Conservation (phyloP, 2,113 vertebrate species). For the Egretta garzetta region DNA sequence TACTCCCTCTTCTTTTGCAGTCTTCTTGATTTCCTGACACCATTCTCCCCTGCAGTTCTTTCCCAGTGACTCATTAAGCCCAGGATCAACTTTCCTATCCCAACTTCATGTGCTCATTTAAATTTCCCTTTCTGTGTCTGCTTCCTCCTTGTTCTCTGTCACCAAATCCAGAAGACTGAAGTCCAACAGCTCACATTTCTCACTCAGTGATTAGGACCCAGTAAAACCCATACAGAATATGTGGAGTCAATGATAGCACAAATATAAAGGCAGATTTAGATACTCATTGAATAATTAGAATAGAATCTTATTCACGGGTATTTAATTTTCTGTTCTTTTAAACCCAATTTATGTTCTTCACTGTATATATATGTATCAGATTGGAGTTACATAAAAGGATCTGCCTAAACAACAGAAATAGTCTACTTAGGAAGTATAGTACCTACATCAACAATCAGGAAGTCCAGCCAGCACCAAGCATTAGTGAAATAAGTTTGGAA, state of each 20-base stretch:
- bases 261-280: not conserved
- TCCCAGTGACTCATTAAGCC: not conserved
- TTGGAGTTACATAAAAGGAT: not conserved
- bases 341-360: not conserved
- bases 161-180: not conserved
- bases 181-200: not conserved
- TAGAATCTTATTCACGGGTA: not conserved
- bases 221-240: not conserved
- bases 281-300: not conserved
- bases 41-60: not conserved
- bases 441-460: conserved; percentile 97
- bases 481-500: conserved; percentile 97
- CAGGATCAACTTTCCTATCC: not conserved
- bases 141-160: not conserved
- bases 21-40: not conserved
- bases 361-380: not conserved
- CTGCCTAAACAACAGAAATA: not conserved
- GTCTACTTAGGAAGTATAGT: not conserved
- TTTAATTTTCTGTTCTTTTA: not conserved
- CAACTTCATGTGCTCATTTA: not conserved
- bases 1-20: not conserved
- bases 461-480: conserved; percentile 99
- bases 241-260: not conserved
- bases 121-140: not conserved
- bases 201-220: not conserved